Evolutionary conservation across 2,113 vertebrate species (phyloP).

Genomic region (Gobio gobio): DNA sequence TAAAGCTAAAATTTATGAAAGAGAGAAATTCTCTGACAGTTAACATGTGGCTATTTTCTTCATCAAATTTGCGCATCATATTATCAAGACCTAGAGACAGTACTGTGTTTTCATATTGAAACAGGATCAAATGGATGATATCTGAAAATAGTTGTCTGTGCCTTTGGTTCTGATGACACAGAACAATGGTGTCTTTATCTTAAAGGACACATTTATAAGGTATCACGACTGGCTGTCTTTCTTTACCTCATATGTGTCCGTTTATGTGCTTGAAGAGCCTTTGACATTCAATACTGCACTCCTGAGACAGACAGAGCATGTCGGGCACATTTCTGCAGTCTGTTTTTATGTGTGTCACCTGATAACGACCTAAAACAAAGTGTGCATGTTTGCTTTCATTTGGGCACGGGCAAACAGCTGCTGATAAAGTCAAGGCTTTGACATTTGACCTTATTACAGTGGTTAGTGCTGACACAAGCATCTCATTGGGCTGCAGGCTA

Average conservation of each 20-base stretch:
- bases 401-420: conserved; percentile 6
- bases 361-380: conserved; percentile 32
- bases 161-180: not conserved
- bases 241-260: conserved; percentile 15
- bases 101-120: not conserved
- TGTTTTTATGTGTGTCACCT: conserved; percentile 38
- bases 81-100: not conserved
- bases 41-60: not conserved
- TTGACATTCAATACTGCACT: conserved; percentile 31
- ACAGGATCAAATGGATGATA: not conserved
- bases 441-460: conserved; percentile 39
- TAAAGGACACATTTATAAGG: not conserved
- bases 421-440: conserved; percentile 33
- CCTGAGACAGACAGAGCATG: conserved; percentile 26
- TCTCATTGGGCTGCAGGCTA: conserved; percentile 80
- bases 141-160: not conserved
- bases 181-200: conserved; percentile 17
- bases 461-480: conserved; percentile 23
- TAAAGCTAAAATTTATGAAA: too few relatives aligned
- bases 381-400: conserved; percentile 48
- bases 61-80: not conserved
- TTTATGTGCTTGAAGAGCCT: conserved; percentile 8
- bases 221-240: not conserved
- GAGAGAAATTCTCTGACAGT: not conserved
- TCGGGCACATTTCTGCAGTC: conserved; percentile 34